These are phyloP conservation scores for Drosophila parthenogenetica DNA, from an alignment of 2,888 invertebrate genomes.

Conservation along the genomic window DNA sequence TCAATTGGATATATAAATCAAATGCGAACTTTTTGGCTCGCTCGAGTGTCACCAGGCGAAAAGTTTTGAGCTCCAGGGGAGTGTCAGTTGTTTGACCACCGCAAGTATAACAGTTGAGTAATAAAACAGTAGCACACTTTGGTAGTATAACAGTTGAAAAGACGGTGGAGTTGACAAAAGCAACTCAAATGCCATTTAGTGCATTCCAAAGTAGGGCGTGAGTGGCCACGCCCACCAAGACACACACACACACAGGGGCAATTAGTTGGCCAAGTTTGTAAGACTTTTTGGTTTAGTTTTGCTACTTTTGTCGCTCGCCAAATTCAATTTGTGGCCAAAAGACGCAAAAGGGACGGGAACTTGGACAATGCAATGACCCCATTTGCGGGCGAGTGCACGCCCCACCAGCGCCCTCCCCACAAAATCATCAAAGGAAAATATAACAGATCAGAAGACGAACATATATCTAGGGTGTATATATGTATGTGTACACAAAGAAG, in stretches of 20 bases:
- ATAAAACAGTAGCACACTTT: constrained; percentile 12
- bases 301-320: constrained; percentile 18
- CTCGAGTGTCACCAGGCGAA: constrained; percentile 47
- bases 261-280: constrained; percentile 49
- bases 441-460: constrained; percentile 2
- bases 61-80: constrained; percentile 40
- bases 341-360: constrained; percentile 30
- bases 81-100: constrained; percentile 40
- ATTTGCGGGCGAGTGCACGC: constrained; percentile 32
- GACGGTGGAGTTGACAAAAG: background rate
- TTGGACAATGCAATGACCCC: constrained; percentile 48
- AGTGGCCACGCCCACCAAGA: constrained; percentile 42
- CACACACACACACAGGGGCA: constrained; percentile 20
- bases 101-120: constrained; percentile 12
- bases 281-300: constrained; percentile 2
- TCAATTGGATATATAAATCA: constrained; percentile 77
- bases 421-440: constrained; percentile 41
- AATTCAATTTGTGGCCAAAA: constrained; percentile 37
- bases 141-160: background rate
- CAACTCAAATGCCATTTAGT: constrained; percentile 63
- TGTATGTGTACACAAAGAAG: constrained; percentile 17
- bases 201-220: constrained; percentile 15
- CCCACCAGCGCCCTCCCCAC: constrained; percentile 14
- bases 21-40: constrained; percentile 53
- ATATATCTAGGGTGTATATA: background rate